Evolutionary conservation across 1,140 invertebrate genomes (phyloP), one percentile per base, ranked within the genome.

Genomic region (Cydia pomonella): DNA sequence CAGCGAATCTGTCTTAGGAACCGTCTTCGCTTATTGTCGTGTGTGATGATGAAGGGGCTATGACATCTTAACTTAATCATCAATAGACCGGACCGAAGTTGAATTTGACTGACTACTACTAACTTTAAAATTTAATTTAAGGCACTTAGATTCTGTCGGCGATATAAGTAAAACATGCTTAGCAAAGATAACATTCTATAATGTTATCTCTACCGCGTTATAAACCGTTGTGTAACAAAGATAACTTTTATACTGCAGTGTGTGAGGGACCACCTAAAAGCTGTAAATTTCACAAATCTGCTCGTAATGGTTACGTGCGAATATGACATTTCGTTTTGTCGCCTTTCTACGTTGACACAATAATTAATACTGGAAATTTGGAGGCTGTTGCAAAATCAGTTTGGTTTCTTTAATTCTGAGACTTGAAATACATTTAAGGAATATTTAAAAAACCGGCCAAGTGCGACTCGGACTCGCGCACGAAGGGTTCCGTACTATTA

Each of bases 321-420:
- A 33, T n/a, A 33, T 64, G 63, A 64, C 63, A 64, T 64, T 64
- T 64, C 27, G 12, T 29, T 64, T 64, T 64, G 23, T 64, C 63
- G 27, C 63, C 27, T 64, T n/a, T 59, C 27, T 64, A 23, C 63
- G 27, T 23, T 64, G 23, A 64, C 63, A n/a, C n/a, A 29, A 64
- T 33, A 64, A 64, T 27, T 29, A 64, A 29, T 33, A 33, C 63
- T 23, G 63, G 27, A 33, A 29, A 64, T 10, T 64, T 33, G 16
- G 7, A 29, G 9, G n/a, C 63, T 64, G 25, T 64, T 27, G 12
- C 63, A 18, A 10, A 59, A 59, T 23, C 21, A 7, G 53, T 59
- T 23, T 21, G 21, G 21, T 50, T n/a, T n/a, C 16, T 50, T 50
- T 18, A 6, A 12, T 59, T 23, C 41, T 44, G 2, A 3, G 13